Evolutionary conservation across 2,797 vertebrate genomes (phyloP), one percentile per base, ranked within the genome.

Genomic region (Neosilurus hyrtlii): DNA sequence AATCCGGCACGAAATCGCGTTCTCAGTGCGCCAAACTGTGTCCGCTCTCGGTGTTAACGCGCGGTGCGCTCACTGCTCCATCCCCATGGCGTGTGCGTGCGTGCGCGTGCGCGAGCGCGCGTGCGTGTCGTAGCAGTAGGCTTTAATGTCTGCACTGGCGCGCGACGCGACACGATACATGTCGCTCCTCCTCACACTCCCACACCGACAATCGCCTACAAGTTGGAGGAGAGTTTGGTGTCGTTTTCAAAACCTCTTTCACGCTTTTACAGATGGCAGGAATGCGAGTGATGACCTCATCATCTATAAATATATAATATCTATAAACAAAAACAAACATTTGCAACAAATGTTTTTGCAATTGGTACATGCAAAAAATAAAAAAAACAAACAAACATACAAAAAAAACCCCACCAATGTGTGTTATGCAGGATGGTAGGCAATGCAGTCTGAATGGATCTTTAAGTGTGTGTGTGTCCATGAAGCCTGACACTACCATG

Each of bases 181-280:
- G 76, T 59, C 16, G 22, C 67, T 86, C 80, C 71, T 86, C 84
- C 82, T 85, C 84, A 84, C 79, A 84, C 85, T 81, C 85, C 86
- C 80, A 82, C 80, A 81, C 83, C 83, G 77, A 84, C 88, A 84
- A 79, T 84, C 85, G 82, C 71, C 30, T 30, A 87, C 86, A 86
- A 85, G 84, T 85, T 87, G 77, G 76, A 61, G 35, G 35, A 43
- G 20, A 65, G 76, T 79, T 79, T 65, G 30, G 43, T 51, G n/a
- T 52, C 15, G 76, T 14, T 63, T 26, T 26, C 59, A 30, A 20
- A 51, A 24, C 59, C 16, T 62, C 12, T 8, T 49, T 62, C 56
- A n/a, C 30, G 4, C 15, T 56, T 56, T 73, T 18, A 30, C 30
- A 62, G 11, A n/a, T 43, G 56, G n/a, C 30, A 75, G 56, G 10